A percentile compares a stretch with the other conserved stretches of the same genome.
These are phyloP conservation scores for Seladonia tumulorum DNA, from an alignment of 2,888 invertebrate species.

Conservation along the genomic window DNA sequence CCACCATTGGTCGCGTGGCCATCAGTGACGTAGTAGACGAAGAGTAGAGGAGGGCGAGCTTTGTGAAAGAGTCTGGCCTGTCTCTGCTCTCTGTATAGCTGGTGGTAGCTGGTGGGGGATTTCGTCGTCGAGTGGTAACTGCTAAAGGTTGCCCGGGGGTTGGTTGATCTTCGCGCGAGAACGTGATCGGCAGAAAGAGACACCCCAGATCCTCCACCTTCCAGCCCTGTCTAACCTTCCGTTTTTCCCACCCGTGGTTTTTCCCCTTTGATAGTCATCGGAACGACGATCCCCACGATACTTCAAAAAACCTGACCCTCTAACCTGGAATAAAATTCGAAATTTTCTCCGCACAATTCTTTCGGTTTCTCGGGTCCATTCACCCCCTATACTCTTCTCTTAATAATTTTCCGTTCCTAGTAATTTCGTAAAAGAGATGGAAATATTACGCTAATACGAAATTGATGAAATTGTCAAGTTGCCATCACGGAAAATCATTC, in stretches of 20 bases:
- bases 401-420: neutral
- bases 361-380: neutral
- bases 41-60: slow-evolving; percentile 26
- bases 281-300: neutral
- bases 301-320: neutral
- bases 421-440: neutral
- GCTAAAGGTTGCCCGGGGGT: slow-evolving; percentile 49
- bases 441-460: too few relatives aligned
- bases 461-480: too few relatives aligned
- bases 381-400: neutral
- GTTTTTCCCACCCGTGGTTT: neutral
- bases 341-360: neutral
- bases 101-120: slow-evolving; percentile 38
- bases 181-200: slow-evolving; percentile 48
- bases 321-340: neutral
- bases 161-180: slow-evolving; percentile 53
- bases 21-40: neutral
- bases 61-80: slow-evolving; percentile 39
- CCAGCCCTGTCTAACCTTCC: slow-evolving; percentile 24
- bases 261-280: neutral
- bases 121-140: slow-evolving; percentile 53
- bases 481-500: too few relatives aligned
- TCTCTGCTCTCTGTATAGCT: neutral
- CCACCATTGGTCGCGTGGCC: slow-evolving; percentile 18
- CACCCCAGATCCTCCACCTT: slow-evolving; percentile 1